Percentiles rank a stretch among this genome's conserved stretches.
Conservation (phyloP, 2,113 vertebrate species). For the Hippocampus abdominalis region DNA sequence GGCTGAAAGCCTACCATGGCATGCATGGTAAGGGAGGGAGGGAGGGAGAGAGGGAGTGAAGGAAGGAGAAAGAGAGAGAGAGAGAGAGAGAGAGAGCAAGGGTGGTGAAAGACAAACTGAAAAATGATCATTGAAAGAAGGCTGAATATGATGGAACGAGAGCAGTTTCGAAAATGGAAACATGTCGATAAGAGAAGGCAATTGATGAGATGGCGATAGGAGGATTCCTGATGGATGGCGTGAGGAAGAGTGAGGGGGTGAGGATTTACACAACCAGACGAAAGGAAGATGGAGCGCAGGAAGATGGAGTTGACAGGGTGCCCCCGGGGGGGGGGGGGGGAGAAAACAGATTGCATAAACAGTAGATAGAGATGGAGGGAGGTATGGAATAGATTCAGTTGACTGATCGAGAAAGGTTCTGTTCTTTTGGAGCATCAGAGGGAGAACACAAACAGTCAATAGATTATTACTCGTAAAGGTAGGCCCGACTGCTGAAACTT, state of each 20-base stretch:
- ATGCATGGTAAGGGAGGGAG: not conserved
- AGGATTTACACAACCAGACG: conserved; percentile 53
- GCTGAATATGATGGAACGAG: conserved; percentile 72
- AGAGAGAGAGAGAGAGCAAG: not conserved
- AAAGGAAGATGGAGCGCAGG: conserved; percentile 56
- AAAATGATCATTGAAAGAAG: conserved; percentile 55
- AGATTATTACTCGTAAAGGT: conserved; percentile 56
- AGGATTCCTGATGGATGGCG: conserved; percentile 71
- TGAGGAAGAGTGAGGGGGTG: conserved; percentile 35
- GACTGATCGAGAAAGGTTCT: conserved; percentile 63
- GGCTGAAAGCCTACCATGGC: conserved; percentile 47
- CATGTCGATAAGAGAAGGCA: conserved; percentile 72
- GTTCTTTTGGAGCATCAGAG: conserved; percentile 57
- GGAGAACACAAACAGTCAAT: conserved; percentile 66
- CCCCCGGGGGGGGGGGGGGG: conserved; percentile 15
- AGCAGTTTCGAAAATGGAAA: conserved; percentile 74
- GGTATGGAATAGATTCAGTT: conserved; percentile 60
- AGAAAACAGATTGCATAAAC: conserved; percentile 57
- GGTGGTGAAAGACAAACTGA: conserved; percentile 61
- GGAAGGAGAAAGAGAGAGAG: too few relatives aligned
- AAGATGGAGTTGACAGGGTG: conserved; percentile 58
- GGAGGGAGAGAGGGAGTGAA: too few relatives aligned
- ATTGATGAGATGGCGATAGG: conserved; percentile 66
- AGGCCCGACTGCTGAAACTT: conserved; percentile 52
- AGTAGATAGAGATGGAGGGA: conserved; percentile 58